These are phyloP conservation scores for Tribolium freemani DNA, from an alignment of 2,888 invertebrate genomes.

Conservation along the genomic window DNA sequence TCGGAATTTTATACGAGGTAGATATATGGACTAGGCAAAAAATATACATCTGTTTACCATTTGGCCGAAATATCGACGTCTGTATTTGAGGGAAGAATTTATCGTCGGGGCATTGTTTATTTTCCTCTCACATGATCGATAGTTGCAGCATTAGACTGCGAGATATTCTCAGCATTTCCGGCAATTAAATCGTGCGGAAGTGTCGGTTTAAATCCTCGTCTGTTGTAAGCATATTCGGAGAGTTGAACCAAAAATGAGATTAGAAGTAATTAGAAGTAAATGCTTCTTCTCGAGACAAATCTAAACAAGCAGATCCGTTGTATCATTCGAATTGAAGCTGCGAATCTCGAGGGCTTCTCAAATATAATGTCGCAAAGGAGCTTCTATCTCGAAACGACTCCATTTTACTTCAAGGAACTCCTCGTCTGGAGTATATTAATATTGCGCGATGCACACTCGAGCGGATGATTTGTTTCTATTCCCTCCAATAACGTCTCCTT, in stretches of 20 bases:
- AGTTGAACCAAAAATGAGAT: neutral
- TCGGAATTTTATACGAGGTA: conserved; percentile 54
- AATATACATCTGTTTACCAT: conserved; percentile 58
- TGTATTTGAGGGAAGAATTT: conserved; percentile 56
- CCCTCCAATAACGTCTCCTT: conserved; percentile 7
- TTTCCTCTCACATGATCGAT: conserved; percentile 10
- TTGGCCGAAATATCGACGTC: conserved; percentile 57
- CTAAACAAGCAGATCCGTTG: conserved; percentile 33
- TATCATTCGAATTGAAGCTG: conserved; percentile 7
- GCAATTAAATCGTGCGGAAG: conserved; percentile 20
- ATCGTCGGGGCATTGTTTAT: conserved; percentile 43
- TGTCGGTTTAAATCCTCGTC: neutral
- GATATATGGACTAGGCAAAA: conserved; percentile 53
- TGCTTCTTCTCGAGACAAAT: conserved; percentile 23
- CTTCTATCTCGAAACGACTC: conserved; percentile 31
- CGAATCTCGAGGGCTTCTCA: conserved; percentile 38
- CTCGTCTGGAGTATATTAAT: conserved; percentile 37
- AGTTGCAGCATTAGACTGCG: conserved; percentile 20
- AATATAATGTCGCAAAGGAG: conserved; percentile 39
- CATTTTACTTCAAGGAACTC: conserved; percentile 25
- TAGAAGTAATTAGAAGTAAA: neutral
- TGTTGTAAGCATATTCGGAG: neutral
- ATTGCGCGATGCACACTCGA: conserved; percentile 38
- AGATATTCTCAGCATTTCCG: conserved; percentile 31
- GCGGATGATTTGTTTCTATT: conserved; percentile 41